Evolutionary conservation across 2,113 vertebrate species (phyloP), one percentile per base, ranked within the genome.

Genomic region (Amphiprion ocellaris): DNA sequence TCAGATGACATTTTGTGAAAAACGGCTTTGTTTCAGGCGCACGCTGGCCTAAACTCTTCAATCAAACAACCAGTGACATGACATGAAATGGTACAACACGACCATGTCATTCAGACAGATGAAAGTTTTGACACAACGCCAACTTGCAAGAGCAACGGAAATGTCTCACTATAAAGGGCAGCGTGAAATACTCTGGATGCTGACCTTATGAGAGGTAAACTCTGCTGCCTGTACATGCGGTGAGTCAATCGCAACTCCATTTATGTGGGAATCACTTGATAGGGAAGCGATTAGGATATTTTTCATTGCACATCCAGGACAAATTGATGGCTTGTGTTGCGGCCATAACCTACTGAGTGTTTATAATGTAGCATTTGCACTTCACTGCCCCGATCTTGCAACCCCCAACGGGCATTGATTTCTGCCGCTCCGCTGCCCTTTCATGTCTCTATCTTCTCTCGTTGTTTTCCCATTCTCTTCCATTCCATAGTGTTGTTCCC

Each of bases 321-420:
- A 77, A 90, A 82, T 85, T 81, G 82, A 84, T 63, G 78, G 60
- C 89, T 79, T 77, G 71, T 81, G 62, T 82, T 84, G 65, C 5
- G 50, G 30, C 84, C 66, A 12, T 69, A 79, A 74, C 72, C 74
- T 68, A 83, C 87, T 47, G 80, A 90, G 81, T 89, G 83, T 90
- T 87, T 85, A 87, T 87, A 86, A 86, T 82, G 75, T 81, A 87
- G 76, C 80, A 89, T 87, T 90, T 88, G 83, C 88, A 87, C 87
- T 92, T 74, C 66, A 89, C 79, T 90, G 86, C 69, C 83, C 85
- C 47, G 12, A 76, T 90, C 69, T 53, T 70, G 77, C 8, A 65
- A 83, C 86, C 86, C 88, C 85, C 81, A 84, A 65, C 77, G 87
- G 84, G 79, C 88, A 91, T 77, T 84, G 85, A 90, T 87, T 90